Evolutionary conservation across 1,140 invertebrate species (phyloP).

Genomic region (Cyclargus thomasi): DNA sequence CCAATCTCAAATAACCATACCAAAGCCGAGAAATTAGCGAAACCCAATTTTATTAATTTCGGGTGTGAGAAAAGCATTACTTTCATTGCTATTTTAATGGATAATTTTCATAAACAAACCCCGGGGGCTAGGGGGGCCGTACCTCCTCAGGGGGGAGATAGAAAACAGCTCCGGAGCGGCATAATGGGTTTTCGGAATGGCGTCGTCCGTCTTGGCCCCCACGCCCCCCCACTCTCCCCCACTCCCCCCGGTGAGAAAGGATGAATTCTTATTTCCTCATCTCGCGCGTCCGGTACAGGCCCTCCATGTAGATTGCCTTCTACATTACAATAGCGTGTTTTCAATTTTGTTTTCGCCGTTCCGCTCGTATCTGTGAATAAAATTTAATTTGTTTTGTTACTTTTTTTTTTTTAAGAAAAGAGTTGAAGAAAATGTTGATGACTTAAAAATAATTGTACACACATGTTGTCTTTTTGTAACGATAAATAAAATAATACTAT

Average conservation of each 20-base stretch:
- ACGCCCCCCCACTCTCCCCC: conserved; percentile 29
- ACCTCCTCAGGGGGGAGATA: conserved; percentile 43
- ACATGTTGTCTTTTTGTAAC: too few species aligned
- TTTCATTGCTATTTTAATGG: conserved; percentile 74
- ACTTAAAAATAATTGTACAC: too few species aligned
- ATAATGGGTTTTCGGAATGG: conserved; percentile 76
- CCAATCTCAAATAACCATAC: not conserved
- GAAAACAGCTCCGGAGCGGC: conserved; percentile 74
- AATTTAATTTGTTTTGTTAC: conserved; percentile 30
- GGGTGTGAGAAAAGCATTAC: conserved; percentile 68
- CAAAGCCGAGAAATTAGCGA: not conserved
- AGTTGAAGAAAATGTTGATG: not conserved
- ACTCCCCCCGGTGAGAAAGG: conserved; percentile 56
- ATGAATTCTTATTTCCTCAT: conserved; percentile 76
- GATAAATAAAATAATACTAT: too few species aligned
- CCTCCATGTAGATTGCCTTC: conserved; percentile 73
- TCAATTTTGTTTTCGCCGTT: conserved; percentile 67
- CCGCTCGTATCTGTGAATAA: conserved; percentile 43
- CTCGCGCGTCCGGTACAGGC: conserved; percentile 65
- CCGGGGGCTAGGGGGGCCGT: conserved; percentile 38
- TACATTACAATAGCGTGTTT: conserved; percentile 73
- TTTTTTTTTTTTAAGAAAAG: not conserved
- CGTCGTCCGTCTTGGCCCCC: conserved; percentile 73
- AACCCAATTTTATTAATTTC: conserved; percentile 72
- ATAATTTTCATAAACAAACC: conserved; percentile 74